Evolutionary conservation across 2,113 vertebrate genomes (phyloP).

Genomic region (Serinus canaria): DNA sequence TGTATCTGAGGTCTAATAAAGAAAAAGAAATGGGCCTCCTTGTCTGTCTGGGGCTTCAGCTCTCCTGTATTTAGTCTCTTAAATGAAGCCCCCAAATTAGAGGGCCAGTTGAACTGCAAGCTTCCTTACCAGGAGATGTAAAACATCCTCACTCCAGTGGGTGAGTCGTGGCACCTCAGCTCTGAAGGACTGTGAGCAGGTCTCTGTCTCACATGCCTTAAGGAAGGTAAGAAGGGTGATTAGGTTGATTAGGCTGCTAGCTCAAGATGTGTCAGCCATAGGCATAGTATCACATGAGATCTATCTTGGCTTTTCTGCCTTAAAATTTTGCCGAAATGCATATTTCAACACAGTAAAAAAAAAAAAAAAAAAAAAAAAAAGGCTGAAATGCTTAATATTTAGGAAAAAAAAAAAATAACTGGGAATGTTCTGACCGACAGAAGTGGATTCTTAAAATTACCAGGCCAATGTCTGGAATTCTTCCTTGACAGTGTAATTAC

Average conservation of each 20-base stretch:
- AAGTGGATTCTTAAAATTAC: neutral
- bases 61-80: neutral
- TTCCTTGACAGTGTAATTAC: neutral
- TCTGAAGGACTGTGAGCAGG: neutral
- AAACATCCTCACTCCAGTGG: neutral
- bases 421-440: neutral
- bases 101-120: neutral
- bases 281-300: neutral
- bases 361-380: neutral
- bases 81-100: neutral
- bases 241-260: neutral
- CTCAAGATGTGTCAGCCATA: neutral
- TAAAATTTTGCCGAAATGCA: neutral
- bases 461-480: neutral
- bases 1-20: neutral
- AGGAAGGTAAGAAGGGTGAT: neutral
- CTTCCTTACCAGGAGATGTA: neutral
- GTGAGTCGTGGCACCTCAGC: fast-evolving
- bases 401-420: neutral
- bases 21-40: neutral
- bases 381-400: neutral
- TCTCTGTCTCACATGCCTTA: neutral
- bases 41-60: neutral
- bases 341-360: neutral
- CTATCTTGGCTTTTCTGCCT: neutral